These are phyloP conservation scores for Lepisosteus oculatus DNA, from an alignment of 2,113 vertebrate species.

Conservation along the genomic window DNA sequence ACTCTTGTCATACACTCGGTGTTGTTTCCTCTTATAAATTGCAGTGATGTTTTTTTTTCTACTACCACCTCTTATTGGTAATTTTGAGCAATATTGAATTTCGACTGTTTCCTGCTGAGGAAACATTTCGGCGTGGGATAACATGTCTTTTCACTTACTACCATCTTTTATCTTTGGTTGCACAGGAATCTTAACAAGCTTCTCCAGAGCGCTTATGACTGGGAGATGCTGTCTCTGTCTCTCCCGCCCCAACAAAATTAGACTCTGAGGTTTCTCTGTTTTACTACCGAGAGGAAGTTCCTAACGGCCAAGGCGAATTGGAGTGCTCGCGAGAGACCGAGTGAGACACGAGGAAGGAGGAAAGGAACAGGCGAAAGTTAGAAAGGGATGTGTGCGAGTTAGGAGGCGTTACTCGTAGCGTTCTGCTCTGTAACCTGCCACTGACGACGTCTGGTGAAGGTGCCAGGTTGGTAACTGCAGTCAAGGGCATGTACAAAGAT, in stretches of 20 bases:
- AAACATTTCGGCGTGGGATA: conserved; percentile 9
- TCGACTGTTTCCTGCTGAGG: background rate
- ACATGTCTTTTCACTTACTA: conserved; percentile 20
- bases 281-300: no score
- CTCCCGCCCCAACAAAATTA: no score
- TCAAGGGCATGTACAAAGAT: no score
- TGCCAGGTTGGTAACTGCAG: no score
- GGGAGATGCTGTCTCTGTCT: background rate
- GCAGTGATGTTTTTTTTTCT: conserved; percentile 6
- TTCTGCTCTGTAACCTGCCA: background rate
- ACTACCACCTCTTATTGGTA: conserved; percentile 8
- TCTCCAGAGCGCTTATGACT: background rate
- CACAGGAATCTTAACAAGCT: conserved; percentile 17
- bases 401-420: background rate
- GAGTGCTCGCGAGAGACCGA: no score
- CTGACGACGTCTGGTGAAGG: background rate
- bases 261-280: no score
- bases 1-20: background rate
- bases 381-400: no score
- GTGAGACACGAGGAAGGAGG: no score
- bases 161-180: conserved; percentile 26
- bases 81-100: conserved; percentile 8
- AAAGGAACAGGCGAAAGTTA: no score
- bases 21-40: conserved; percentile 25
- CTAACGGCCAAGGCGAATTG: no score